Evolutionary conservation across 1,140 invertebrate species (phyloP).

Genomic region (Scaptomyza montana): DNA sequence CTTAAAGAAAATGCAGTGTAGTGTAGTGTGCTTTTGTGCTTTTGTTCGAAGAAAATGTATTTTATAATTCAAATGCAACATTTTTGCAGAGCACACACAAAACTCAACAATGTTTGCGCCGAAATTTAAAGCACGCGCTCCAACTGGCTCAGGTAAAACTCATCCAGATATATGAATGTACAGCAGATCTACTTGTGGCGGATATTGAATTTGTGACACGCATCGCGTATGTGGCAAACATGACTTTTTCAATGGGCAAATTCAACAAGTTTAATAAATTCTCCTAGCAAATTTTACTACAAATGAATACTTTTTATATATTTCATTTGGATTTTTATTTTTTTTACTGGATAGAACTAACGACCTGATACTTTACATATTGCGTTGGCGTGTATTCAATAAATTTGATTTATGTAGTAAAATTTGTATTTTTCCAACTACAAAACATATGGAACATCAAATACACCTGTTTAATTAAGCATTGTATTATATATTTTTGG

Average conservation of each 20-base stretch:
- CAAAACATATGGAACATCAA: neutral
- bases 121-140: slow-evolving; percentile 90
- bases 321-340: too few species aligned
- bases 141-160: slow-evolving; percentile 88
- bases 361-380: too few species aligned
- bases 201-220: slow-evolving; percentile 36
- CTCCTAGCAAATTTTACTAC: neutral
- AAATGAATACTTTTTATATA: too few species aligned
- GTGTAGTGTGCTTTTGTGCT: slow-evolving; percentile 9
- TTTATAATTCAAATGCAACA: slow-evolving; percentile 33
- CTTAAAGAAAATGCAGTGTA: slow-evolving; percentile 31
- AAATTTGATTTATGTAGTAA: too few species aligned
- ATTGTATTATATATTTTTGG: too few species aligned
- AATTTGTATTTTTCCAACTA: neutral
- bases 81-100: slow-evolving; percentile 73
- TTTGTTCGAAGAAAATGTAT: neutral
- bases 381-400: too few species aligned
- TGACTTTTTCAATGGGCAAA: slow-evolving; percentile 67
- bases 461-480: neutral
- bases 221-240: slow-evolving; percentile 55
- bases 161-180: neutral
- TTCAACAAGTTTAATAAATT: slow-evolving; percentile 42
- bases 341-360: too few species aligned
- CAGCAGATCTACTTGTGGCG: slow-evolving; percentile 11
- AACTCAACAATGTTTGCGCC: slow-evolving; percentile 87